Base-by-base conservation (phyloP, 1,140 invertebrate species). In the Caenorhabditis brenneri region DNA sequence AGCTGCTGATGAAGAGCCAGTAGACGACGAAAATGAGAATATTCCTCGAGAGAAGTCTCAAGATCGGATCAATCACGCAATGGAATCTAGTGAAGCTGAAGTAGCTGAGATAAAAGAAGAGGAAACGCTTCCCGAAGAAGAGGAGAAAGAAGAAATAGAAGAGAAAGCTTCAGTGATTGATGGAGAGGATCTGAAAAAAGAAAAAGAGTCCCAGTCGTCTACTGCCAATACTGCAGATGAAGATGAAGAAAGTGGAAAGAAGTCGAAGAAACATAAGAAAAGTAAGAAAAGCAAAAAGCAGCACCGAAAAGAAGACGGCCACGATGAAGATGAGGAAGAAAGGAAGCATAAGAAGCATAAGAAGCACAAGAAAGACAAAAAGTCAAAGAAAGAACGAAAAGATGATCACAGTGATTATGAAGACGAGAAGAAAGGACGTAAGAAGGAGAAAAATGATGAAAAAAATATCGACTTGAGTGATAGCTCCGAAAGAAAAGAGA, bases 331-430 rank as follows among this genome's bases (percentile, higher is more conserved):
- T 16, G 79, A 80, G 16, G 51, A 58, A 4, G 79, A 53, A 31
- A 51, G 48, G 27, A 69, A 80, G 33, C 33, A 33, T 29, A 85
- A 85, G 31, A 79, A 84, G 16, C 49, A 85, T n/a, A 83, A 85
- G 49, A 80, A 85, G 51, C 60, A 48, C 55, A 84, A 81, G 74
- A 86, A 86, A 49, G 49, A 86, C 36, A 86, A 86, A 49, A 81
- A 86, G 31, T 79, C 81, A 27, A 82, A 85, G 33, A 51, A 78
- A 22, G 65, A 79, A 24, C 53, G 85, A 36, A 49, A 49, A 36
- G 46, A 84, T 24, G 19, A 42, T 15, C n/a, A 60, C 9, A 48
- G 60, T 31, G 84, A 84, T 22, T 33, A 60, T 12, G 81, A 83
- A 49, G 31, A 79, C 36, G 81, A 85, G 46, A 79, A 48, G 22